Evolutionary conservation across 2,888 invertebrate genomes (phyloP).

Genomic region (Lasioglossum pauxillum): DNA sequence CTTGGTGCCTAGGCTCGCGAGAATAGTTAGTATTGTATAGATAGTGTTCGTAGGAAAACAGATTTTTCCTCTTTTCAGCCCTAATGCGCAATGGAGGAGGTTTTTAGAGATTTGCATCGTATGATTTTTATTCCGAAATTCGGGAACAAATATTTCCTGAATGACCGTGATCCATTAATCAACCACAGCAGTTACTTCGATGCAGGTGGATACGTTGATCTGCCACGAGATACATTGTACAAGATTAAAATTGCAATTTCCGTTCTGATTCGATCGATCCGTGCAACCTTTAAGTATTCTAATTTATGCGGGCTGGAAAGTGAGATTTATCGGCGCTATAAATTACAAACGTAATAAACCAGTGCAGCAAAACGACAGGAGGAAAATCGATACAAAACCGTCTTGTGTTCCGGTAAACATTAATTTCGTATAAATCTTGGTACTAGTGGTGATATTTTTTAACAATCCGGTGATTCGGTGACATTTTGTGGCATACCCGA

Average conservation of each 20-base stretch:
- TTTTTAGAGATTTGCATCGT: neutral
- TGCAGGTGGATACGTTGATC: neutral
- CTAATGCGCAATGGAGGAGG: neutral
- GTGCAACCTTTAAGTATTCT: neutral
- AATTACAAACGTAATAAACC: conserved; percentile 16
- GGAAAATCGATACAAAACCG: neutral
- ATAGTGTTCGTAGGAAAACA: no score
- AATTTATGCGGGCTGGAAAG: conserved; percentile 6
- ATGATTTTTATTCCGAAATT: neutral
- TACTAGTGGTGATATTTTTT: neutral
- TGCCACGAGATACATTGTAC: conserved; percentile 13
- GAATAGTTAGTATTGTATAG: neutral
- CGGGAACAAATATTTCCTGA: neutral
- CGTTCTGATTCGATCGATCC: neutral
- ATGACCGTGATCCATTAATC: conserved; percentile 5
- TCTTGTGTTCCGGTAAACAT: neutral
- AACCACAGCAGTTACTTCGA: neutral
- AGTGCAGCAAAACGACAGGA: neutral
- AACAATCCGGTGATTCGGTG: neutral
- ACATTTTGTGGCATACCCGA: neutral
- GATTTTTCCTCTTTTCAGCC: no score
- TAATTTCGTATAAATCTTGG: neutral
- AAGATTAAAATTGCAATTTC: conserved; percentile 6
- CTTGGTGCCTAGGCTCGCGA: neutral
- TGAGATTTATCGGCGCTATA: conserved; percentile 12